Conservation (phyloP, 2,888 invertebrate species). For the Trachelus iudaicus region DNA sequence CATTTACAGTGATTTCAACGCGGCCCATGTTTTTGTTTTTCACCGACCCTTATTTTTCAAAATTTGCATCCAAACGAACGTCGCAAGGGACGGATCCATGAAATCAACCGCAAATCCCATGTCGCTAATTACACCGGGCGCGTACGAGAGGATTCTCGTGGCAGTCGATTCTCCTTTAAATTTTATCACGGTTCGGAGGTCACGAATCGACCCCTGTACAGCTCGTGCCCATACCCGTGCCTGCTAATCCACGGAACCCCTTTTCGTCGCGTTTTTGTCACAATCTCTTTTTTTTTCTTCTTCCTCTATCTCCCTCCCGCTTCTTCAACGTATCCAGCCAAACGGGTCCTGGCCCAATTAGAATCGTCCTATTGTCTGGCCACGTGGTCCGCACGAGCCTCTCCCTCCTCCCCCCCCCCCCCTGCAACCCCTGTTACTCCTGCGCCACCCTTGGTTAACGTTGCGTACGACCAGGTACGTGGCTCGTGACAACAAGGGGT, state of each 20-base stretch:
- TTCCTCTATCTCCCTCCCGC: conserved; percentile 17
- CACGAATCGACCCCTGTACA: conserved; percentile 12
- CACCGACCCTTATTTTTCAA: not conserved
- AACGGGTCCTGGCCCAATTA: conserved; percentile 61
- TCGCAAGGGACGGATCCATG: not conserved
- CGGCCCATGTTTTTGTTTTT: not conserved
- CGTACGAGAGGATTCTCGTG: conserved; percentile 14
- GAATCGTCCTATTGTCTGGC: conserved; percentile 63
- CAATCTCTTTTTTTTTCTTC: conserved; percentile 17
- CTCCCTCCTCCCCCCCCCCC: too few relatives aligned
- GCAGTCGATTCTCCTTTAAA: conserved; percentile 37
- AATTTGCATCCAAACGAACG: not conserved
- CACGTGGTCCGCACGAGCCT: conserved; percentile 65
- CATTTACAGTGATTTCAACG: not conserved
- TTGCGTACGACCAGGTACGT: conserved; percentile 8
- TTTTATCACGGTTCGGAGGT: conserved; percentile 43
- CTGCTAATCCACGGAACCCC: conserved; percentile 27
- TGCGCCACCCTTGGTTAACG: not conserved
- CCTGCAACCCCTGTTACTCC: conserved; percentile 9
- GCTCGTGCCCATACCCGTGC: conserved; percentile 34
- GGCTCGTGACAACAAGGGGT: not conserved
- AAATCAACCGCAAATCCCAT: not conserved
- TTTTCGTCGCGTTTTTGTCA: conserved; percentile 48
- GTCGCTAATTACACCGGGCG: not conserved
- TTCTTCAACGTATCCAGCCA: conserved; percentile 30